Evolutionary conservation across 2,888 invertebrate genomes (phyloP).

Genomic region (Arctia plantaginis): DNA sequence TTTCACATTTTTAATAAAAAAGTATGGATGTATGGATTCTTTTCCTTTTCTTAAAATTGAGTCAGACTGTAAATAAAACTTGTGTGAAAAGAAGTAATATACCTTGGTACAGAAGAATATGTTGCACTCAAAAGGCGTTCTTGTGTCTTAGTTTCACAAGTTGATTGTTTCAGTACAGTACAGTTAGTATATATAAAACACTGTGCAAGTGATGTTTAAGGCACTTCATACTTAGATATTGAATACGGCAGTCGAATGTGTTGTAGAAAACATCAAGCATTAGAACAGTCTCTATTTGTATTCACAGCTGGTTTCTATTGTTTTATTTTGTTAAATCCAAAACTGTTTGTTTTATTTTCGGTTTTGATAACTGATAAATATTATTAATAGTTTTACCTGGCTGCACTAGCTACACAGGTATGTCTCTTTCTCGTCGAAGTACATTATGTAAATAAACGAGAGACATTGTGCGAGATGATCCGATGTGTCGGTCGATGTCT

Average conservation of each 20-base stretch:
- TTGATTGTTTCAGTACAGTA: no score
- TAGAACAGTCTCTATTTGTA: background rate
- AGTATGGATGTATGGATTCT: no score
- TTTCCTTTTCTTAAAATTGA: no score
- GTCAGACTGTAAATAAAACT: no score
- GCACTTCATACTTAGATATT: background rate
- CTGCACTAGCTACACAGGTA: background rate
- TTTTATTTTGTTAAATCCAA: background rate
- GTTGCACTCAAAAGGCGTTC: no score
- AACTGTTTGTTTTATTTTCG: background rate
- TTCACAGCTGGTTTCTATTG: background rate
- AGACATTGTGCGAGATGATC: slow-evolving; percentile 40
- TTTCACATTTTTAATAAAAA: no score
- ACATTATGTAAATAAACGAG: background rate
- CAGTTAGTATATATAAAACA: no score
- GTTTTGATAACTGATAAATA: background rate
- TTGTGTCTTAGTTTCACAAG: no score
- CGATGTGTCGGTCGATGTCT: slow-evolving; percentile 34
- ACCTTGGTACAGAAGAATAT: no score
- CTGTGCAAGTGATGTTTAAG: no score
- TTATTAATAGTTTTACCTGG: background rate
- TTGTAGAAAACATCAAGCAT: background rate
- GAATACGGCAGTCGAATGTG: background rate
- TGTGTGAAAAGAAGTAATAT: no score
- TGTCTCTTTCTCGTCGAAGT: background rate